These are phyloP conservation scores for Anas capensis DNA, from an alignment of 2,797 vertebrate species.

Conservation along the genomic window DNA sequence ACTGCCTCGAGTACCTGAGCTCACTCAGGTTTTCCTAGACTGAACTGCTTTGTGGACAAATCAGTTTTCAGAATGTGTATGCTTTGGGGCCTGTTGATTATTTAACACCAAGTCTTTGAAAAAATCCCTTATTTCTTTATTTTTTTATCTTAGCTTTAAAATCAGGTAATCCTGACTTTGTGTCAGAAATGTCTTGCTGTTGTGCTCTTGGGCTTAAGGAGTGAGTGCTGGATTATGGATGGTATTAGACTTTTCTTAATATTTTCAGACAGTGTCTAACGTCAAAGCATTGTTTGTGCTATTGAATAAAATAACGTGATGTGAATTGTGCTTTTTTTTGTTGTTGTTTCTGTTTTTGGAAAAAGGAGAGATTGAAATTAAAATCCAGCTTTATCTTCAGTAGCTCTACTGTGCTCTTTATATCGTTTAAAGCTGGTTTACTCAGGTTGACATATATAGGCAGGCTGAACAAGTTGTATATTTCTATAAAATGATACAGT, in stretches of 20 bases:
- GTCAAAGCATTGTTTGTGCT: neutral
- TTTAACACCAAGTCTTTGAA: neutral
- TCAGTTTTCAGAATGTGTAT: neutral
- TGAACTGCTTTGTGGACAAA: neutral
- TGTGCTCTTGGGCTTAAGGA: neutral
- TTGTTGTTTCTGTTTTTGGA: neutral
- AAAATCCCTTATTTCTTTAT: neutral
- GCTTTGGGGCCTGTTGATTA: neutral
- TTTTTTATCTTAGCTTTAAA: slow-evolving; percentile 7
- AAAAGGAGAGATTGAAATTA: slow-evolving; percentile 8
- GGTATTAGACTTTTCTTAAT: neutral
- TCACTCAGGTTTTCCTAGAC: neutral
- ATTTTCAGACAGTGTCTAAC: neutral
- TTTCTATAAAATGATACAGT: neutral
- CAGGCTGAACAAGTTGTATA: neutral
- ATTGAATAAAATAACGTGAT: neutral
- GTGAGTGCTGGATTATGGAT: neutral
- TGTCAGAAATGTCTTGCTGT: neutral
- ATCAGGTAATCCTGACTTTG: neutral
- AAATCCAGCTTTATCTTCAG: slow-evolving; percentile 34
- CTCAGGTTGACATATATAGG: neutral
- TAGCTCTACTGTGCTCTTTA: neutral
- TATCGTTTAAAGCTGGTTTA: neutral
- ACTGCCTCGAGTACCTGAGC: neutral
- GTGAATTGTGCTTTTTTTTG: neutral